Evolutionary conservation across 1,140 invertebrate genomes (phyloP).

Genomic region (Lepidurus apus): DNA sequence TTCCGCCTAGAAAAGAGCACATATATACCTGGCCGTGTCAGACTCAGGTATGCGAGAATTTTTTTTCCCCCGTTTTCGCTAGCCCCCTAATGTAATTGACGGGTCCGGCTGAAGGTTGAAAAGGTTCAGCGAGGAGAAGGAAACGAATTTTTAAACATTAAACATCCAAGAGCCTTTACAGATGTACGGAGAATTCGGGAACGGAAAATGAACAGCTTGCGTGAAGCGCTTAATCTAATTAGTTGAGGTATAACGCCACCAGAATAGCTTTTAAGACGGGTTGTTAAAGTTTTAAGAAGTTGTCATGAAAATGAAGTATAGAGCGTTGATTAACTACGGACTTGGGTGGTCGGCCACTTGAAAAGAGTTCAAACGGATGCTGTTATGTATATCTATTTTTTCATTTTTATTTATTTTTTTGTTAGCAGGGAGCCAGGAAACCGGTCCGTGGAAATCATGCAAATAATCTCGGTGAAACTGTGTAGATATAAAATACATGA

Average conservation of each 20-base stretch:
- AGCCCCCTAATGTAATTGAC: constrained; percentile 7
- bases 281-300: background rate
- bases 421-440: background rate
- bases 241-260: background rate
- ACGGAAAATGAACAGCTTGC: background rate
- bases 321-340: background rate
- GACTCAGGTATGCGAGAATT: background rate
- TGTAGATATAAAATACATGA: background rate
- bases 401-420: background rate
- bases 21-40: background rate
- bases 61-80: background rate
- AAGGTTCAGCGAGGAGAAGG: background rate
- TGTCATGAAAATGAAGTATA: background rate
- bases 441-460: background rate
- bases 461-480: background rate
- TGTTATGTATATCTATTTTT: background rate
- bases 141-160: background rate
- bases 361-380: background rate
- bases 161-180: background rate
- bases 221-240: constrained; percentile 2
- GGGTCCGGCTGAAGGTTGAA: background rate
- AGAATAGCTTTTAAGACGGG: background rate
- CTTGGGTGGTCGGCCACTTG: constrained; percentile 20
- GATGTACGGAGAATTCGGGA: background rate
- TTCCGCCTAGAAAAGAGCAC: background rate